Evolutionary conservation across 2,797 vertebrate genomes (phyloP).

Genomic region (Carduelis carduelis): DNA sequence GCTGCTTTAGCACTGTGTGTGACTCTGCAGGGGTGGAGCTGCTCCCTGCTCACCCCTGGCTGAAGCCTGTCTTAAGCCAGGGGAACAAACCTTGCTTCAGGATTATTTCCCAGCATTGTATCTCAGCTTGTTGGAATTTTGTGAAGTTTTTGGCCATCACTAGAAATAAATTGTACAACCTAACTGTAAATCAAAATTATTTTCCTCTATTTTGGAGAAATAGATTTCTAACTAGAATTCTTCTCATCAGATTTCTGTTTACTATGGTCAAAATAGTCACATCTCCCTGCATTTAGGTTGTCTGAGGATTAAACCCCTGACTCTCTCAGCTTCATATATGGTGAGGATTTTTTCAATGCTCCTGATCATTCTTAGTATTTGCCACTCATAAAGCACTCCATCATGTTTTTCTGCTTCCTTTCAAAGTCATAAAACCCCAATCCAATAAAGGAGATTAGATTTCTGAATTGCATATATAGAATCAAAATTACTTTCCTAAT

Average conservation of each 20-base stretch:
- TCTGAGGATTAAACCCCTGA: not conserved
- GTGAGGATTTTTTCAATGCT: not conserved
- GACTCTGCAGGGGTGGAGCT: not conserved
- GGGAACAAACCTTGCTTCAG: not conserved
- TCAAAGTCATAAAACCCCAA: not conserved
- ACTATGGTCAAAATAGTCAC: not conserved
- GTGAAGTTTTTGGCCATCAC: not conserved
- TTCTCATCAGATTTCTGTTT: not conserved
- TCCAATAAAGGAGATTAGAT: not conserved
- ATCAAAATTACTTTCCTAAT: not conserved
- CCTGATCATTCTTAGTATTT: not conserved
- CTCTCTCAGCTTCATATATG: not conserved
- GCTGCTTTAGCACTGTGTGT: not conserved
- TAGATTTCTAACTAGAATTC: not conserved
- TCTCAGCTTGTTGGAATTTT: not conserved
- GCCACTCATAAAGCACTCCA: not conserved
- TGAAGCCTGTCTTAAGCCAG: not conserved
- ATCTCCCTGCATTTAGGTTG: not conserved
- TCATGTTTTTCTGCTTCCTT: not conserved
- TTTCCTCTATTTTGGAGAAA: not conserved
- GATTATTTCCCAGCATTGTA: rapidly evolving
- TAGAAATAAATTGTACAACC: not conserved
- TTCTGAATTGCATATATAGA: not conserved
- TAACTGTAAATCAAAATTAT: not conserved
- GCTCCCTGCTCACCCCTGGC: not conserved